Evolutionary conservation across 1,140 invertebrate genomes (phyloP).

Genomic region (Drosophila subobscura): DNA sequence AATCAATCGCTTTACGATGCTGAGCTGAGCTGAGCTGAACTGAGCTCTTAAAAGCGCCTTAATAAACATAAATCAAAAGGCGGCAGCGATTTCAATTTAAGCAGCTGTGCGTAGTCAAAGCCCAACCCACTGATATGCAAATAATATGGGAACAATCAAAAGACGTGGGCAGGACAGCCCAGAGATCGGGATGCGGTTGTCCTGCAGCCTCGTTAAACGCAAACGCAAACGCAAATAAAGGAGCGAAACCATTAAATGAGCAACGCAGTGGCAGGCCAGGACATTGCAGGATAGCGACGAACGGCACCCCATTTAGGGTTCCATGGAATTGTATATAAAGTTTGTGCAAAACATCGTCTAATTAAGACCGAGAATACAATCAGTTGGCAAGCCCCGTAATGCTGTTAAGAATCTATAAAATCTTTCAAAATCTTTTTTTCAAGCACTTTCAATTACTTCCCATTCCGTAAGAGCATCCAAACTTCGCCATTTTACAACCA

Average conservation of each 20-base stretch:
- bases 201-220: slow-evolving; percentile 51
- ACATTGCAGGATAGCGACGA: slow-evolving; percentile 31
- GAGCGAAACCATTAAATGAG: slow-evolving; percentile 68
- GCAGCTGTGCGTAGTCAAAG: slow-evolving; percentile 57
- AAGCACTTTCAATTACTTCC: neutral
- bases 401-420: no score
- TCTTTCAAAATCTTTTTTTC: no score
- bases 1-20: slow-evolving; percentile 60
- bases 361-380: no score
- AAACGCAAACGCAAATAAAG: slow-evolving; percentile 68
- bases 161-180: slow-evolving; percentile 8
- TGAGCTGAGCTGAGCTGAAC: neutral
- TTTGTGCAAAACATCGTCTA: neutral
- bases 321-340: neutral
- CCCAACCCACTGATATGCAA: slow-evolving; percentile 60
- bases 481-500: slow-evolving; percentile 7
- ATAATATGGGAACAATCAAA: slow-evolving; percentile 55
- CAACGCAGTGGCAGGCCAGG: slow-evolving; percentile 39
- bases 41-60: slow-evolving; percentile 35
- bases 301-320: neutral
- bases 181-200: slow-evolving; percentile 42
- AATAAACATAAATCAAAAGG: slow-evolving; percentile 36
- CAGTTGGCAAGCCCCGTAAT: no score
- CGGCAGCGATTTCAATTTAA: slow-evolving; percentile 62
- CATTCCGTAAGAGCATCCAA: slow-evolving; percentile 37